These are phyloP conservation scores for Dermolepida albohirtum DNA, from an alignment of 2,888 invertebrate species.

Conservation along the genomic window DNA sequence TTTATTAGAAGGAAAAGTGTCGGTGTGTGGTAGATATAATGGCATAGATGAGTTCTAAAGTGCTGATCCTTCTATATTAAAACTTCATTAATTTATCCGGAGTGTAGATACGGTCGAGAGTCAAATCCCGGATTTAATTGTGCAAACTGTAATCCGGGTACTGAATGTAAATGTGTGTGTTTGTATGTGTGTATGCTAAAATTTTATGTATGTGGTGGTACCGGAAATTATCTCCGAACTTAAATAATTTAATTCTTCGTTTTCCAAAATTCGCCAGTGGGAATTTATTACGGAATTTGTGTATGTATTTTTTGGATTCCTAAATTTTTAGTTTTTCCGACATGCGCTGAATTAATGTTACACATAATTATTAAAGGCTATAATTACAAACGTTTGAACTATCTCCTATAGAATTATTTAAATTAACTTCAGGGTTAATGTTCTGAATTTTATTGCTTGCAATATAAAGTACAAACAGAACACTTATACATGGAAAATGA, in stretches of 20 bases:
- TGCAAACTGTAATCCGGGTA: conserved; percentile 9
- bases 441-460: too few species aligned
- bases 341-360: too few species aligned
- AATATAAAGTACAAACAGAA: too few species aligned
- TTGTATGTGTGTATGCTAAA: not conserved
- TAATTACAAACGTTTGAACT: too few species aligned
- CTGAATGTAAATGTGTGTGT: not conserved
- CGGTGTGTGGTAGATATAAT: too few species aligned
- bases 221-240: conserved; percentile 28
- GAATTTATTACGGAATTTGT: not conserved
- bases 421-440: too few species aligned
- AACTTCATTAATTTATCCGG: conserved; percentile 26
- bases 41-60: conserved; percentile 4
- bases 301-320: not conserved
- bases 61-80: conserved; percentile 24
- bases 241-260: conserved; percentile 5
- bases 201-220: not conserved
- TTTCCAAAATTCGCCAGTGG: not conserved
- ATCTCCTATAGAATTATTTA: too few species aligned
- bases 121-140: conserved; percentile 30
- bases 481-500: too few species aligned
- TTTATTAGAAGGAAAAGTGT: too few species aligned
- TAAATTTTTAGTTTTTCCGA: too few species aligned
- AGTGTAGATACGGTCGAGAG: conserved; percentile 11
- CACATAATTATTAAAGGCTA: too few species aligned